These are phyloP conservation scores for Anagyrus pseudococci DNA, from an alignment of 2,888 invertebrate species.

Conservation along the genomic window DNA sequence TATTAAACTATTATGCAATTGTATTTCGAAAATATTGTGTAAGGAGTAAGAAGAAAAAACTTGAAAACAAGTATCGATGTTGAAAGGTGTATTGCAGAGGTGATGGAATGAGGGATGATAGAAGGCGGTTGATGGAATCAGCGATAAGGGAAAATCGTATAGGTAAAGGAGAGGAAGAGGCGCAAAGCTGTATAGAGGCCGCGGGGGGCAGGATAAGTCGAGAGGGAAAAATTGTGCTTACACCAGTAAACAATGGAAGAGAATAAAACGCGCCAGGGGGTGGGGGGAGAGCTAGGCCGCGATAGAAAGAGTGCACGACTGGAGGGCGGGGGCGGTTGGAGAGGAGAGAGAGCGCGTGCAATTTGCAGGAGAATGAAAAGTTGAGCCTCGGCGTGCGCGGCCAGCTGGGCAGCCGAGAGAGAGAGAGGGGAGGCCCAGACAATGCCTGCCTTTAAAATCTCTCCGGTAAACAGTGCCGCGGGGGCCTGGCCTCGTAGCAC, in stretches of 20 bases:
- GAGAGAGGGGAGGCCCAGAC: slow-evolving; percentile 52
- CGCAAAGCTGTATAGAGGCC: neutral
- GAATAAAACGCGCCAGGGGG: slow-evolving; percentile 40
- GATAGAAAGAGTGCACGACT: neutral
- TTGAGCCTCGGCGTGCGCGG: slow-evolving; percentile 55
- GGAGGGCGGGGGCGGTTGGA: slow-evolving; percentile 44
- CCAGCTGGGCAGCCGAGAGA: slow-evolving; percentile 38
- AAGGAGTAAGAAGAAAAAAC: too few relatives aligned
- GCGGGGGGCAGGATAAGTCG: neutral
- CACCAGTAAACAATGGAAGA: too few relatives aligned
- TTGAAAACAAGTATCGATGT: too few relatives aligned
- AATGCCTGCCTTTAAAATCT: slow-evolving; percentile 59
- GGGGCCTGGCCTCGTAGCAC: slow-evolving; percentile 44
- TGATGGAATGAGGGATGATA: too few relatives aligned
- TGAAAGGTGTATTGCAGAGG: too few relatives aligned
- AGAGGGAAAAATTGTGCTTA: slow-evolving; percentile 45
- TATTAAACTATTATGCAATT: too few relatives aligned
- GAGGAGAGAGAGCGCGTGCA: slow-evolving; percentile 55
- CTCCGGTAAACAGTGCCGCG: slow-evolving; percentile 57
- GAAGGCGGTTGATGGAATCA: too few relatives aligned
- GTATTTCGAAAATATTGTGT: too few relatives aligned
- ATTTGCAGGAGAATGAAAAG: slow-evolving; percentile 62
- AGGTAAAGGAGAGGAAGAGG: slow-evolving; percentile 6
- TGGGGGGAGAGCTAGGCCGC: slow-evolving; percentile 27
- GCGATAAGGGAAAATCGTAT: too few relatives aligned